Conservation (phyloP, 2,888 invertebrate genomes). For the Lithosia quadra region DNA sequence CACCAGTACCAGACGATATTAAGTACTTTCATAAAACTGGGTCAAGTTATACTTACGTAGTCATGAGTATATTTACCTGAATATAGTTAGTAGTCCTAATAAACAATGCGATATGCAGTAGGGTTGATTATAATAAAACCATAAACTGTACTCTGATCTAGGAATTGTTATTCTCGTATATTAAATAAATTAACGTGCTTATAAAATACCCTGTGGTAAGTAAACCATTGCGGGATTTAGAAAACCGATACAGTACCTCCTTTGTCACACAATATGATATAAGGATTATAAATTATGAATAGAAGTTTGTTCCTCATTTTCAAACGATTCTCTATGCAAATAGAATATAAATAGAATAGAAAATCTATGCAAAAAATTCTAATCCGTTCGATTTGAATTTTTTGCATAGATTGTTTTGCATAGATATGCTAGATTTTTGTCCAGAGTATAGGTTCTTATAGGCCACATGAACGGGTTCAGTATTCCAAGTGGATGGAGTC, state of each 20-base stretch:
- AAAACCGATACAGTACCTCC: neutral
- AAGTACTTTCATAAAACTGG: neutral
- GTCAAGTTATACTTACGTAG: conserved; percentile 4
- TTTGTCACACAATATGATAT: neutral
- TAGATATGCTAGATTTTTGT: neutral
- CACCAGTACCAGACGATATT: neutral
- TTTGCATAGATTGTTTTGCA: too few relatives aligned
- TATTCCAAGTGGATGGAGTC: neutral
- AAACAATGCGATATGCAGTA: neutral
- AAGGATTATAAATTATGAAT: neutral
- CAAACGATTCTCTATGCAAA: neutral
- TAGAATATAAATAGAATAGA: too few relatives aligned
- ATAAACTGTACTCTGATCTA: neutral
- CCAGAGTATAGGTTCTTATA: neutral
- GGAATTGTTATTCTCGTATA: neutral
- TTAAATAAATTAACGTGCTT: neutral
- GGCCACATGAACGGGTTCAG: neutral
- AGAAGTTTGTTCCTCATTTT: neutral
- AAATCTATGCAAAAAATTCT: too few relatives aligned
- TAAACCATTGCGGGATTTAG: neutral
- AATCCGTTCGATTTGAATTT: too few relatives aligned
- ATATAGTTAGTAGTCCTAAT: neutral
- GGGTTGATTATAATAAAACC: neutral
- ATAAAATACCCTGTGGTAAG: neutral
- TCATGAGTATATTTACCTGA: neutral